Evolutionary conservation across 2,888 invertebrate species (phyloP).

Genomic region (Leucophora obtusa): DNA sequence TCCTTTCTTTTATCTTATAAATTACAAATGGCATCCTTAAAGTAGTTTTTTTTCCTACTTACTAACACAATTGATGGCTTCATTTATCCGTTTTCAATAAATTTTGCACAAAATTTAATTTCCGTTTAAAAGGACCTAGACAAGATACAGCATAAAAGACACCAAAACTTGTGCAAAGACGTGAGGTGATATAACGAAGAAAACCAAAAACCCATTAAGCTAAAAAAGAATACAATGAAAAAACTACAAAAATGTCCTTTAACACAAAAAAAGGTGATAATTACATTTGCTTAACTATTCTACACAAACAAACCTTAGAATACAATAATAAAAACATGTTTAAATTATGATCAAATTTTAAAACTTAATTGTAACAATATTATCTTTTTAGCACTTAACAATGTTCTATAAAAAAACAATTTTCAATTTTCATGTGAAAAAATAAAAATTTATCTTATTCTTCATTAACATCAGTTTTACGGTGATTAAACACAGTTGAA

Average conservation of each 20-base stretch:
- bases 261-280: slow-evolving; percentile 16
- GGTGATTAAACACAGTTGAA: slow-evolving; percentile 64
- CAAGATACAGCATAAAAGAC: slow-evolving; percentile 17
- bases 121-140: slow-evolving; percentile 70
- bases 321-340: not conserved
- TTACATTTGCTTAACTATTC: slow-evolving; percentile 28
- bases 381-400: slow-evolving; percentile 3
- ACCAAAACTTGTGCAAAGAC: slow-evolving; percentile 35
- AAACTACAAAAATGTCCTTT: slow-evolving; percentile 36
- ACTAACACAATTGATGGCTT: slow-evolving; percentile 66
- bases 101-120: slow-evolving; percentile 76
- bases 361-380: slow-evolving; percentile 43
- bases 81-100: slow-evolving; percentile 77
- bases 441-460: slow-evolving; percentile 47
- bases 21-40: slow-evolving; percentile 26
- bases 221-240: not conserved
- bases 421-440: slow-evolving; percentile 16
- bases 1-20: slow-evolving; percentile 25
- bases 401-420: not conserved
- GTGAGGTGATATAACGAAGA: slow-evolving; percentile 39
- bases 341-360: slow-evolving; percentile 32
- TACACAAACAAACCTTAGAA: not conserved
- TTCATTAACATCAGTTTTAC: slow-evolving; percentile 63
- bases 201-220: slow-evolving; percentile 38
- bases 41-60: slow-evolving; percentile 5